Base-by-base conservation (phyloP, 2,113 vertebrate genomes). In the Thalassarche chlororhynchos region DNA sequence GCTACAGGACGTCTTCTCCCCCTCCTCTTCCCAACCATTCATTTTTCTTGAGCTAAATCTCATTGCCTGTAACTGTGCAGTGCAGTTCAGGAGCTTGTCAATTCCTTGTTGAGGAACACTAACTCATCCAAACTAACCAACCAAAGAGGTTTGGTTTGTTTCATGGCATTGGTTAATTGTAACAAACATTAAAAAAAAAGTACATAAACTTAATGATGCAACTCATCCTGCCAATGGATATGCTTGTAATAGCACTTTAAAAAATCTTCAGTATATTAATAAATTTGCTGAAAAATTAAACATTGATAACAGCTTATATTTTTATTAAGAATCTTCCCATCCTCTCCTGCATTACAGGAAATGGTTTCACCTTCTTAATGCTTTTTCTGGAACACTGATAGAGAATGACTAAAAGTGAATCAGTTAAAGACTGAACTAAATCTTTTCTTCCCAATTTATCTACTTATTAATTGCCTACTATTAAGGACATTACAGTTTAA, bases 301-400 rank as follows among this genome's bases (percentile, higher is more conserved):
- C 31, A 32, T 7, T 76, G 9, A 18, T 94, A 88, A 58, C 54
- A 32, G 14, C 44, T 90, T 87, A 8, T n/a, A n/a, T 51, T 69
- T 93, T 95, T 69, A 68, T 87, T 83, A 49, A 55, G 46, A 68
- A 31, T 34, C 25, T 58, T 89, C n/a, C 36, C n/a, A 44, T 49
- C 19, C 5, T 84, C 36, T 87, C n/a, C 51, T 58, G 46, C 15
- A 47, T 94, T 97, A 93, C 95, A 95, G 92, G 91, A 96, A 95
- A 92, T 47, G 14, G 62, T 71, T 51, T 84, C 66, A 95, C 65
- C 47, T 88, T 85, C 68, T 91, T 85, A 91, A 79, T 77, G 80
- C 12, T 92, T 84, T 94, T 89, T 93, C 94, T 93, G 87, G 87
- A 93, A 91, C 8, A 4, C 19, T 71, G 31, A 65, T 64, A 91